Percentiles rank a stretch among this genome's conserved stretches.
Conservation (phyloP, 2,113 vertebrate genomes). For the Centrocercus urophasianus region DNA sequence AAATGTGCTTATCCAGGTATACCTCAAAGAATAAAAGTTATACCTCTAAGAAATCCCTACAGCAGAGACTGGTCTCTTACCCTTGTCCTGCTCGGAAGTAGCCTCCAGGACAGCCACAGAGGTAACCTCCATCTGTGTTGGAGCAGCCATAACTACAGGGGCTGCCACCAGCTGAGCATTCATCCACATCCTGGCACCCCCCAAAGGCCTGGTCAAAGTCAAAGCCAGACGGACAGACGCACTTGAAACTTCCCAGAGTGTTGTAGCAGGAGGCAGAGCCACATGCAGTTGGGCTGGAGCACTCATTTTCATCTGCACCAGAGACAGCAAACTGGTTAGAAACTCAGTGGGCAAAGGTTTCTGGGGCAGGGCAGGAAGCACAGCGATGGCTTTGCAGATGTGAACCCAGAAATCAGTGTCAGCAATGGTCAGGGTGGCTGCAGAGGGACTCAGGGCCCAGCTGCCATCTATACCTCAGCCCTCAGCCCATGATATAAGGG, state of each 20-base stretch:
- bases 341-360: not conserved
- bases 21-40: not conserved
- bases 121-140: slow-evolving; percentile 92
- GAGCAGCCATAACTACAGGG: slow-evolving; percentile 93
- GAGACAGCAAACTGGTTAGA: not conserved
- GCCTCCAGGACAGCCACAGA: slow-evolving; percentile 91
- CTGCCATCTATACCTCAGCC: not conserved
- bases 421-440: not conserved
- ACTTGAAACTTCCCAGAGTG: slow-evolving; percentile 93
- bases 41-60: not conserved
- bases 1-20: not conserved
- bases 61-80: slow-evolving; percentile 75
- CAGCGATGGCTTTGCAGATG: not conserved
- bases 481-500: not conserved
- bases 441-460: not conserved
- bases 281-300: slow-evolving; percentile 79
- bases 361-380: too few species aligned
- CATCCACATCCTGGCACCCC: slow-evolving; percentile 93
- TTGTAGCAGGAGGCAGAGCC: slow-evolving; percentile 95
- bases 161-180: slow-evolving; percentile 80
- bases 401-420: not conserved
- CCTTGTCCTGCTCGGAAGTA: slow-evolving; percentile 93
- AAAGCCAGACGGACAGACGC: slow-evolving; percentile 93
- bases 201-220: slow-evolving; percentile 85
- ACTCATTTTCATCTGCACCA: slow-evolving; percentile 91